A percentile compares a stretch with the other conserved stretches of the same genome.
Conservation (phyloP, 2,113 vertebrate species). For the Mormyrus lacerda region DNA sequence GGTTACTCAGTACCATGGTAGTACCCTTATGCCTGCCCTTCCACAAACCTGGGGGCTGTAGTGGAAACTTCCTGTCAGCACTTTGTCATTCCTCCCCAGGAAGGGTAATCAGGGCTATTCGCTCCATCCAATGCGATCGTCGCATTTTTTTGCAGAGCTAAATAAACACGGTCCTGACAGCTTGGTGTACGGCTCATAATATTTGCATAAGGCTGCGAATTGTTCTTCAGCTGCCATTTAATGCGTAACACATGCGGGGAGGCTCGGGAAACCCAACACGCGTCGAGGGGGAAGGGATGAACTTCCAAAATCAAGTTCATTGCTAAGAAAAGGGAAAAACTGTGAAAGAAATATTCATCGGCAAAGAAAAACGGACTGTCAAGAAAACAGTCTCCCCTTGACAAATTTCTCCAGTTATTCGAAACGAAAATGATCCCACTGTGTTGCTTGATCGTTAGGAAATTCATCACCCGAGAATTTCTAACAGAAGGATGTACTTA, state of each 20-base stretch:
- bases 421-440: constrained; percentile 14
- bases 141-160: constrained; percentile 6
- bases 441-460: constrained; percentile 10
- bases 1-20: background rate
- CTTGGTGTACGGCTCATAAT: constrained; percentile 19
- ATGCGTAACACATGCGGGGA: constrained; percentile 19
- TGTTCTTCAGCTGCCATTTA: constrained; percentile 16
- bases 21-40: background rate
- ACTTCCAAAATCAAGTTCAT: background rate
- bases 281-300: background rate
- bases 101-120: constrained; percentile 10
- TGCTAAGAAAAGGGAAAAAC: background rate
- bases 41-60: background rate
- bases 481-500: background rate
- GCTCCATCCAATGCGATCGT: background rate
- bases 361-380: constrained; percentile 19
- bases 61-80: background rate
- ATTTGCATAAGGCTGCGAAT: constrained; percentile 17
- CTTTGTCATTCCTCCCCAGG: background rate
- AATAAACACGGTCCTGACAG: constrained; percentile 24
- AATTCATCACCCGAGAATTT: constrained; percentile 1
- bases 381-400: constrained; percentile 16
- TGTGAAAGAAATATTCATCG: background rate
- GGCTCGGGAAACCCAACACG: background rate
- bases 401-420: constrained; percentile 22